These are phyloP conservation scores for Lerema accius DNA, from an alignment of 1,140 invertebrate species.

Conservation along the genomic window DNA sequence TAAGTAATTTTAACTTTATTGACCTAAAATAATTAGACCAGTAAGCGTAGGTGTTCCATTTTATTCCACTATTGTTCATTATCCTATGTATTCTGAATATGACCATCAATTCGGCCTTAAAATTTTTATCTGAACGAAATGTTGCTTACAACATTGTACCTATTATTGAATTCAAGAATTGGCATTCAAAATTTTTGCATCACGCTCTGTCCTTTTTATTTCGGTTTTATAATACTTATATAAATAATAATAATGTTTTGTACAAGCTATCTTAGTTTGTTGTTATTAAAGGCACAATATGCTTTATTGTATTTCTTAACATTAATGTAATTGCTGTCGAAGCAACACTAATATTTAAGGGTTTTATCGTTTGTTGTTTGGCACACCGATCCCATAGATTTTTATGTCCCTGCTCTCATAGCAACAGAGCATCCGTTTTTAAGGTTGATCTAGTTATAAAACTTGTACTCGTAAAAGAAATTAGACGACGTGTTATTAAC, in stretches of 20 bases:
- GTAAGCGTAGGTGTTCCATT: neutral
- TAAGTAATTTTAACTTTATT: slow-evolving; percentile 27
- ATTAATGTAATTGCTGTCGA: neutral
- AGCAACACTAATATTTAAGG: slow-evolving; percentile 1
- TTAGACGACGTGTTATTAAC: too few relatives aligned
- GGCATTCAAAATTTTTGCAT: slow-evolving; percentile 59
- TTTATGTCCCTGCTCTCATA: too few relatives aligned
- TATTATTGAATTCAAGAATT: slow-evolving; percentile 50
- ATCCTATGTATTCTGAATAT: slow-evolving; percentile 66
- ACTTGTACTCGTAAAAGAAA: too few relatives aligned
- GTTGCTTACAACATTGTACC: slow-evolving; percentile 36
- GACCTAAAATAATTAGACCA: slow-evolving; percentile 29
- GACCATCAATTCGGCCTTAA: slow-evolving; percentile 51
- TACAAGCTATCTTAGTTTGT: too few relatives aligned
- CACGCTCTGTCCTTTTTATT: slow-evolving; percentile 56
- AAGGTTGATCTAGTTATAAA: too few relatives aligned
- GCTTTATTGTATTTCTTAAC: too few relatives aligned
- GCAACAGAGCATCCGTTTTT: too few relatives aligned
- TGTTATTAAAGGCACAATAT: too few relatives aligned
- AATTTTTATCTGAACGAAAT: slow-evolving; percentile 49
- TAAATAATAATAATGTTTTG: too few relatives aligned
- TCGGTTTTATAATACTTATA: neutral
- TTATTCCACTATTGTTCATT: slow-evolving; percentile 8
- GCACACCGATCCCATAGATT: too few relatives aligned
- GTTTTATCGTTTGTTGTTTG: neutral